Evolutionary conservation across 1,140 invertebrate species (phyloP), one percentile per base, ranked within the genome.

Genomic region (Tetramorium parvispinum): DNA sequence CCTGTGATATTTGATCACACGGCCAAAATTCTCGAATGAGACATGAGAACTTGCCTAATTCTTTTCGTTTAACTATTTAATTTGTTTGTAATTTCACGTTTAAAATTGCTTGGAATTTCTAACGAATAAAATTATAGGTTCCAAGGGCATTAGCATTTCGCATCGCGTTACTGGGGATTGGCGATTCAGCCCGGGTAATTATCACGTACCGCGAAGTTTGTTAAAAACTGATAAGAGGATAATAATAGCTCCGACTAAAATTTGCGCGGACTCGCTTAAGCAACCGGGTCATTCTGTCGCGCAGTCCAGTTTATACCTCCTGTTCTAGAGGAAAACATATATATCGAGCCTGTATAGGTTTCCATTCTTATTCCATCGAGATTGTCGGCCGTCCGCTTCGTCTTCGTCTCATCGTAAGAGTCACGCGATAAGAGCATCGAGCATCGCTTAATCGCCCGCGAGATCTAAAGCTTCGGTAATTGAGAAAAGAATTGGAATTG

Each of bases 401-500:
- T 53, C 24, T 16, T 63, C n/a, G 57, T n/a, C 7, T 46, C 32
- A 76, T 73, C n/a, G 51, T 40, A 53, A 16, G 37, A 57, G 71
- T 87, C 79, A 85, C 46, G 87, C 85, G 77, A 86, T 86, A 75
- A 81, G 77, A 82, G 66, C 85, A 86, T 86, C 87, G 61, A 18
- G 57, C 5, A 32, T 4, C 40, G 66, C 32, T 32, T 61, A 79
- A 81, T 86, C 85, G 24, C 18, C n/a, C 51, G 8, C 24, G 2
- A 11, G 49, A 87, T 87, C 66, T 66, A 81, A 85, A 73, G 37
- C 81, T 65, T 59, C 51, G 61, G 71, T 53, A 70, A 88, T 86
- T 81, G 63, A 51, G 16, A 40, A 86, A 82, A 68, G 78, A 86
- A 61, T 65, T 65, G 21, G 46, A 65, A 76, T 76, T 32, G 73